These are phyloP conservation scores for Cephus runcator DNA, from an alignment of 2,888 invertebrate genomes.

Conservation along the genomic window DNA sequence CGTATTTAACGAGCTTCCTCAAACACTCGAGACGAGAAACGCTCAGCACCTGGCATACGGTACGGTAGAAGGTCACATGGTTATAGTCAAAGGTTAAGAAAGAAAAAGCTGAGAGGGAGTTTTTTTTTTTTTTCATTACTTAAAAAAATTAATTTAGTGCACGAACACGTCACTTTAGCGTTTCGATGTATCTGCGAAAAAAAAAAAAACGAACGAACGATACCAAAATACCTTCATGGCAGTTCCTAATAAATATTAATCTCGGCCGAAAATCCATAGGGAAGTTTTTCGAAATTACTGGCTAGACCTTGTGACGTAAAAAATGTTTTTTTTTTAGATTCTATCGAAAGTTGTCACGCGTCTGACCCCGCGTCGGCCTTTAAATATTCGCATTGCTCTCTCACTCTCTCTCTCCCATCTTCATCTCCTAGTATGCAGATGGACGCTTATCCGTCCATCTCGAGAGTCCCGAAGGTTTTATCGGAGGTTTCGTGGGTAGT, in stretches of 20 bases:
- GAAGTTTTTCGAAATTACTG: not conserved
- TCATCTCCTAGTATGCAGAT: not conserved
- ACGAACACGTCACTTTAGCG: too few relatives aligned
- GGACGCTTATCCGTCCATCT: not conserved
- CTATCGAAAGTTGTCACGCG: not conserved
- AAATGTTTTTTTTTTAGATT: not conserved
- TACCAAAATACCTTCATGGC: too few relatives aligned
- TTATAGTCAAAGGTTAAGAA: not conserved
- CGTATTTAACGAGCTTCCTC: not conserved
- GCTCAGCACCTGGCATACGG: not conserved
- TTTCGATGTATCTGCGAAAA: too few relatives aligned
- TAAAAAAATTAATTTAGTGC: too few relatives aligned
- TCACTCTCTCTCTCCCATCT: too few relatives aligned
- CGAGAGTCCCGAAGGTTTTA: not conserved
- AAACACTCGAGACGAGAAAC: not conserved
- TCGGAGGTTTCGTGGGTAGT: not conserved
- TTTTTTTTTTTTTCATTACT: too few relatives aligned
- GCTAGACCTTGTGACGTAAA: not conserved
- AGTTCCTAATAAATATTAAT: not conserved
- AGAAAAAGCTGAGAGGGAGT: not conserved
- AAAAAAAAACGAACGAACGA: too few relatives aligned
- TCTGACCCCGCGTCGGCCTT: not conserved
- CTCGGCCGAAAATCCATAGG: not conserved
- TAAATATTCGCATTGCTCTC: not conserved
- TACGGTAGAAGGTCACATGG: not conserved